A percentile compares a stretch with the other conserved stretches of the same genome.
These are phyloP conservation scores for Tiaroga cobitis DNA, from an alignment of 2,797 vertebrate species.

Conservation along the genomic window DNA sequence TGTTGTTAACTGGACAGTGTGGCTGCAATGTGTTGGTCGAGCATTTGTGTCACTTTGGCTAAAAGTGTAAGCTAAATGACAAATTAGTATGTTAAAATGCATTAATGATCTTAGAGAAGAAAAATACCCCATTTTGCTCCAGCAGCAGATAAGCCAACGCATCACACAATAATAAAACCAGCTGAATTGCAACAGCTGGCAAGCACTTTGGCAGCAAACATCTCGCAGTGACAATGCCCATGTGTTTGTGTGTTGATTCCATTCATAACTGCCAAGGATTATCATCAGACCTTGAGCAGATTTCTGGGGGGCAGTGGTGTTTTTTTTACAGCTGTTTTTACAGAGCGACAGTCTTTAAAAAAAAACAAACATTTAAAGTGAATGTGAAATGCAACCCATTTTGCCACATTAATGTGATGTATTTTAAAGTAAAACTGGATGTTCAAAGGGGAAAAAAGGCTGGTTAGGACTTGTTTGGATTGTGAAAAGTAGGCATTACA, in stretches of 20 bases:
- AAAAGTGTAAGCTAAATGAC: background rate
- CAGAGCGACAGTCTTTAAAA: background rate
- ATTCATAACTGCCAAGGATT: slow-evolving; percentile 29
- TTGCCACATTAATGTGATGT: background rate
- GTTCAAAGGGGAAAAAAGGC: background rate
- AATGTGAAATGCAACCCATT: background rate
- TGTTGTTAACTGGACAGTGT: background rate
- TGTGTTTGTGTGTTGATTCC: slow-evolving; percentile 36
- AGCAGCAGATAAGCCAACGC: slow-evolving; percentile 2
- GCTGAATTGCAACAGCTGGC: slow-evolving; percentile 16
- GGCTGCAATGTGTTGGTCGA: background rate
- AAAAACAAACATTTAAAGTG: background rate
- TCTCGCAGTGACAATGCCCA: background rate
- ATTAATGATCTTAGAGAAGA: background rate
- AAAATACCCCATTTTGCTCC: background rate
- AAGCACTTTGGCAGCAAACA: slow-evolving; percentile 21
- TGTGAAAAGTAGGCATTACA: background rate
- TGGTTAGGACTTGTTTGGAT: background rate
- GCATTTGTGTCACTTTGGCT: background rate
- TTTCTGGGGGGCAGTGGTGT: background rate
- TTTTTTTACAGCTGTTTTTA: slow-evolving; percentile 18
- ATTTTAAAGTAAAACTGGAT: background rate
- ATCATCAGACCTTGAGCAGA: slow-evolving; percentile 30
- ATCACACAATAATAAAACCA: slow-evolving; percentile 5
- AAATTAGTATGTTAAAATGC: slow-evolving; percentile 20